Evolutionary conservation across 2,797 vertebrate species (phyloP).

Genomic region (Corythornis leucogaster): DNA sequence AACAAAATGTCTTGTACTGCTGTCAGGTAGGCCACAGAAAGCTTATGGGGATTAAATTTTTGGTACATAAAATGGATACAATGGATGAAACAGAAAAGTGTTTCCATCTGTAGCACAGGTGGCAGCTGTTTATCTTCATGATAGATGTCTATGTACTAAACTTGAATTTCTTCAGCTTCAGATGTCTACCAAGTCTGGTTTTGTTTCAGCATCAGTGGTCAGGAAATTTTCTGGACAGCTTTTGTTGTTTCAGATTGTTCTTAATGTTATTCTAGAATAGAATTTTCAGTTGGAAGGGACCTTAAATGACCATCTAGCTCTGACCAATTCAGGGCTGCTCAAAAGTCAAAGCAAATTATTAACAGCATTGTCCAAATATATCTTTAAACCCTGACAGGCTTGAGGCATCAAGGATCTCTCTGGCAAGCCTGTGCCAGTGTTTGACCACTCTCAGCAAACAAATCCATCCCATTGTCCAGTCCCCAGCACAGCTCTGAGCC

Average conservation of each 20-base stretch:
- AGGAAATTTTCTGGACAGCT: not conserved
- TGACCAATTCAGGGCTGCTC: not conserved
- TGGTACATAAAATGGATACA: slow-evolving; percentile 20
- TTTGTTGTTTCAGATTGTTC: not conserved
- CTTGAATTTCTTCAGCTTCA: not conserved
- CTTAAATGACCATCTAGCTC: not conserved
- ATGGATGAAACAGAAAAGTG: not conserved
- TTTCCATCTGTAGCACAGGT: not conserved
- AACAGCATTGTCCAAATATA: not conserved
- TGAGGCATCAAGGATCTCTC: not conserved
- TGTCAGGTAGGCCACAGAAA: slow-evolving; percentile 37
- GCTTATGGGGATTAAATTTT: slow-evolving; percentile 16
- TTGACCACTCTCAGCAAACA: not conserved
- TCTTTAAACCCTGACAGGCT: not conserved
- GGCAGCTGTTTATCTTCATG: not conserved
- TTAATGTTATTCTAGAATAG: not conserved
- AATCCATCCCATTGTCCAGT: not conserved
- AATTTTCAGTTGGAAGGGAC: not conserved
- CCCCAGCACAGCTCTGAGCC: not conserved
- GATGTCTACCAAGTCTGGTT: not conserved
- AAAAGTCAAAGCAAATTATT: not conserved
- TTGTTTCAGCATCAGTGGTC: not conserved
- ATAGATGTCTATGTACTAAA: not conserved
- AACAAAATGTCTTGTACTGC: slow-evolving; percentile 41
- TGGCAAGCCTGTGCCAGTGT: not conserved